Evolutionary conservation across 2,797 vertebrate genomes (phyloP), one percentile per base, ranked within the genome.

Genomic region (Monodelphis domestica): DNA sequence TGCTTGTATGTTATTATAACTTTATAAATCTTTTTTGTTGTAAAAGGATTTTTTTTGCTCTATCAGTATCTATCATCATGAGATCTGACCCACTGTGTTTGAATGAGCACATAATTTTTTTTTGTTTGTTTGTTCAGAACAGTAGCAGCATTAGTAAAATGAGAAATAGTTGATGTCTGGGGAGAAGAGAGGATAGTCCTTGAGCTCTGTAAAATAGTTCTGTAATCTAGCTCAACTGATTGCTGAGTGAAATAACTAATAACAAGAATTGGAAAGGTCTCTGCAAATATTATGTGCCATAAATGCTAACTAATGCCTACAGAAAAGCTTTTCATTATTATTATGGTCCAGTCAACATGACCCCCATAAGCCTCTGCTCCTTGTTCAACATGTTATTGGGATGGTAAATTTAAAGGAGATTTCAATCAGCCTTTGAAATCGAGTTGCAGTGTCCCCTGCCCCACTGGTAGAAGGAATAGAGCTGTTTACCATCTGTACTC

Each of bases 241-340:
- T 24, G 2, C 90, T 91, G 87, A 94, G 91, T 94, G 57, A 54
- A 94, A 96, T 90, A 93, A 93, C 92, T 89, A 97, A 94, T 95
- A 97, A 97, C 95, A 94, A 94, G 92, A 95, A 91, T 89, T 91
- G 28, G 93, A 97, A 97, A 97, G 96, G 95, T 97, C 96, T 95
- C 50, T 84, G 94, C 90, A 96, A 94, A 95, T 93, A 96, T 92
- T 94, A 97, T 96, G 87, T 84, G 91, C 93, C 92, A 96, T 93
- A 95, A 96, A 97, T 92, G 93, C 91, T 96, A 95, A 95, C 96
- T 92, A 95, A 89, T 95, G 93, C 93, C 97, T 97, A 95, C 95
- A 95, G 94, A 96, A 95, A 97, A 55, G 87, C 88, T 92, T 88
- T 51, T 57, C 78, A 54, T 96, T 96, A 95, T 94, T 95, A 89